Base-by-base conservation (phyloP, 1,140 invertebrate species). In the Lordiphosa clarofinis region DNA sequence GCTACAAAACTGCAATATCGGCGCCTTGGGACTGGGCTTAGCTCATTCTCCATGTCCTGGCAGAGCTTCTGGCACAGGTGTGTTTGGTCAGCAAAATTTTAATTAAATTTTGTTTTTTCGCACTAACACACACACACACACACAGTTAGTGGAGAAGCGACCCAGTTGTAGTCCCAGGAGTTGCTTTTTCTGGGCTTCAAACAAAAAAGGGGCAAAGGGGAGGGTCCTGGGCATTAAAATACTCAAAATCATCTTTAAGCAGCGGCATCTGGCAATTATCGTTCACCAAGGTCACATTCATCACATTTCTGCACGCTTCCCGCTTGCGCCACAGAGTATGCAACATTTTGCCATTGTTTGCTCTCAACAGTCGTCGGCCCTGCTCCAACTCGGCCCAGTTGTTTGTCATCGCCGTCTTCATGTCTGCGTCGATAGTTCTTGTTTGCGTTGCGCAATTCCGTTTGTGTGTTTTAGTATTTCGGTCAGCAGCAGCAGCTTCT, bases 201-300 rank as follows among this genome's bases (percentile, higher is more conserved):
- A 44, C 42, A 44, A 11, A 11, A 28, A 12, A 12, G 12, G 21
- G n/a, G 1, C 15, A 4, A 21, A 10, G 10, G 9, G 4, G 4
- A n/a, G 72, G 72, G 73, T 78, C 19, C 19, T 19, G 52, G 65
- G 56, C 57, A 56, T 43, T 38, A 31, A 36, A 4, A 39, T 40
- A 44, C 40, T 40, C 40, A 28, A 49, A 66, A 63, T 50, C 35
- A 70, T 64, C 68, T 56, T 44, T 40, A 33, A 60, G 44, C 63
- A 43, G 57, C 46, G 38, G 61, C 58, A 73, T 46, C 54, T 66
- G 31, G 44, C 15, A 79, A 74, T 74, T 65, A 71, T 75, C 39
- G 39, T 46, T 4, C 37, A 19, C 24, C 43, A 57, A 71, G 64
- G 68, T 62, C 63, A 37, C 21, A 35, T 50, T 39, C 40, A 65